Conservation (phyloP, 2,888 invertebrate genomes). For the Harpalus rufipes region DNA sequence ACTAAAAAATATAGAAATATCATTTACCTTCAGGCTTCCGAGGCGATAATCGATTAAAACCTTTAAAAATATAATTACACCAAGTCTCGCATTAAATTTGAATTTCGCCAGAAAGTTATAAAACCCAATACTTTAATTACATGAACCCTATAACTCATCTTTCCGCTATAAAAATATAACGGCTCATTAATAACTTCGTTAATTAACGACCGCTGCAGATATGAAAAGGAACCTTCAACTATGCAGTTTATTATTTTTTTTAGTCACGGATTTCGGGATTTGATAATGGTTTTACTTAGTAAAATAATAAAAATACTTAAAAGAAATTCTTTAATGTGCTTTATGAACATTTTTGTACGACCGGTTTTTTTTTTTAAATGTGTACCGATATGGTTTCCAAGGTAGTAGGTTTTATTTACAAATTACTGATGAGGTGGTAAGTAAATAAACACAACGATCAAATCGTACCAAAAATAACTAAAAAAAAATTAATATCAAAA, state of each 20-base stretch:
- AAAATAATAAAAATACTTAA: constrained; percentile 2
- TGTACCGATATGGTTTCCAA: too few species aligned
- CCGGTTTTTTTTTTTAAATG: too few species aligned
- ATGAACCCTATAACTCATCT: constrained; percentile 46
- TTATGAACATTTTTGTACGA: too few species aligned
- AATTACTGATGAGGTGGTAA: too few species aligned
- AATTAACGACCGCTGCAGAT: constrained; percentile 40
- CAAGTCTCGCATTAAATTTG: constrained; percentile 4
- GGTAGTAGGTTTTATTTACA: too few species aligned
- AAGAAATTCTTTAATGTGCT: not conserved
- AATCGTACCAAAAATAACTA: too few species aligned
- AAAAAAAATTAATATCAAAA: too few species aligned
- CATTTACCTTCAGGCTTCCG: constrained; percentile 4
- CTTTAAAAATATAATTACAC: constrained; percentile 46
- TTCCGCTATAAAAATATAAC: constrained; percentile 57
- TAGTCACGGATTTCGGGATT: not conserved
- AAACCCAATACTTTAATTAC: constrained; percentile 56
- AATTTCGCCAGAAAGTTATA: constrained; percentile 47
- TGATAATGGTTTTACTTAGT: not conserved
- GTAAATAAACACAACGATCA: too few species aligned
- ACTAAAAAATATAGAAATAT: not conserved
- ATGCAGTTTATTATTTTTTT: not conserved
- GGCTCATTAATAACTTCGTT: constrained; percentile 57
- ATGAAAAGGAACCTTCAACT: not conserved
- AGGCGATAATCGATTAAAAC: constrained; percentile 36